phyloP scores from a whole-genome alignment of 2,113 vertebrate genomes.

The Eira barbara region DNA sequence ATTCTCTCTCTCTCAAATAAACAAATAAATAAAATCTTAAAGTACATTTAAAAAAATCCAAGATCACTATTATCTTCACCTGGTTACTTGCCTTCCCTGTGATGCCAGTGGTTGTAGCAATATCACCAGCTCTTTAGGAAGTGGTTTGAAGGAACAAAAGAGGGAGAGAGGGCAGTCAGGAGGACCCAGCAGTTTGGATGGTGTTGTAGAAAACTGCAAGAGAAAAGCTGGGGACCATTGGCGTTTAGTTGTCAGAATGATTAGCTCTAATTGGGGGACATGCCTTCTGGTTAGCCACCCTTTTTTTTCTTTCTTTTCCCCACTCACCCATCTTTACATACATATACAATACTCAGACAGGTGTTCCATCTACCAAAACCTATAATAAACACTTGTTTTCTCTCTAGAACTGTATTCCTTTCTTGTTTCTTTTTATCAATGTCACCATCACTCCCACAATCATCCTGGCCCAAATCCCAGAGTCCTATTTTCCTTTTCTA shows the following conservation, averaged over 20 bases:
- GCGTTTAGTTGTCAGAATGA: neutral
- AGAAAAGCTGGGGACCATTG: neutral
- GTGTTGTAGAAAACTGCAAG: neutral
- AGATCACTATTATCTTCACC: neutral
- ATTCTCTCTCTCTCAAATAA: no score
- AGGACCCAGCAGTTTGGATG: neutral
- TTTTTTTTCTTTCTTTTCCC: neutral
- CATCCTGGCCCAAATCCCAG: neutral
- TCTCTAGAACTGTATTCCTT: neutral
- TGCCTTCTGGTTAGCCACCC: neutral
- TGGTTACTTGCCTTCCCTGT: neutral
- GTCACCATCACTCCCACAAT: neutral
- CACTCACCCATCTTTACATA: neutral
- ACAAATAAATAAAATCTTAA: neutral
- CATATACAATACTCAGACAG: neutral
- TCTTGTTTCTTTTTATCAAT: neutral
- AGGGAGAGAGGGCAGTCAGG: neutral
- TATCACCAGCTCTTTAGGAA: neutral
- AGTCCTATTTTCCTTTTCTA: neutral
- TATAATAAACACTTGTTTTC: neutral
- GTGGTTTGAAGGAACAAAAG: neutral
- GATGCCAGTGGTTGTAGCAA: neutral
- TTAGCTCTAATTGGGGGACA: neutral
- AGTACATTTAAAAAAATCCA: neutral
- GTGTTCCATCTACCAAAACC: neutral